A percentile compares a stretch with the other conserved stretches of the same genome.
Evolutionary conservation across 1,140 invertebrate genomes (phyloP).

Genomic region (Solenopsis fugax): DNA sequence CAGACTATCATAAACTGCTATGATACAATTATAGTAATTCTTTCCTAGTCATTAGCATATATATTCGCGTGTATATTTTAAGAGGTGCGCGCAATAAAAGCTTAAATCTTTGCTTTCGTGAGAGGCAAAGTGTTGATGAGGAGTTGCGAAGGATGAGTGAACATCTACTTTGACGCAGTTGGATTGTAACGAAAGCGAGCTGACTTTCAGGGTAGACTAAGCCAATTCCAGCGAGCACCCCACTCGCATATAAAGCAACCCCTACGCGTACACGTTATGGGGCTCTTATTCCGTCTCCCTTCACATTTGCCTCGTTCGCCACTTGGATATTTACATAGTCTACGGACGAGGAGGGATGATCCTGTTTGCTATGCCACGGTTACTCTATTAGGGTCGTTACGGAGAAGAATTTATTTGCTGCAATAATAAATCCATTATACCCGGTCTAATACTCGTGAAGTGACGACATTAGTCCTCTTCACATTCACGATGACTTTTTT

Average conservation of each 20-base stretch:
- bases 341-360: slow-evolving; percentile 85
- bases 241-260: slow-evolving; percentile 82
- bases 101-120: slow-evolving; percentile 29
- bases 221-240: slow-evolving; percentile 81
- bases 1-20: not conserved
- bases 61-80: slow-evolving; percentile 30
- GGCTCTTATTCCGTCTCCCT: slow-evolving; percentile 75
- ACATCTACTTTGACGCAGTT: slow-evolving; percentile 75
- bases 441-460: slow-evolving; percentile 60
- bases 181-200: slow-evolving; percentile 77
- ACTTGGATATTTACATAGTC: slow-evolving; percentile 85
- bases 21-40: not conserved
- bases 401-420: slow-evolving; percentile 86
- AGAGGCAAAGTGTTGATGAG: slow-evolving; percentile 66
- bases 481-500: slow-evolving; percentile 45
- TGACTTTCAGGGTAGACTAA: slow-evolving; percentile 81
- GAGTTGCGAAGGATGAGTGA: slow-evolving; percentile 70
- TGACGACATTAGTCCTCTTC: slow-evolving; percentile 67
- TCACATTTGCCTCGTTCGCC: slow-evolving; percentile 66
- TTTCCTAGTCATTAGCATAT: slow-evolving; percentile 1
- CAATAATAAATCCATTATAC: slow-evolving; percentile 86
- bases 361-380: slow-evolving; percentile 85
- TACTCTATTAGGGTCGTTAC: slow-evolving; percentile 86
- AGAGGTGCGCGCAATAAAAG: slow-evolving; percentile 39
- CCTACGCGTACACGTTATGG: slow-evolving; percentile 76